Percentiles rank a stretch among this genome's conserved stretches.
phyloP scores from a whole-genome alignment of 2,888 invertebrate species.

The Podotricha telesiphe region DNA sequence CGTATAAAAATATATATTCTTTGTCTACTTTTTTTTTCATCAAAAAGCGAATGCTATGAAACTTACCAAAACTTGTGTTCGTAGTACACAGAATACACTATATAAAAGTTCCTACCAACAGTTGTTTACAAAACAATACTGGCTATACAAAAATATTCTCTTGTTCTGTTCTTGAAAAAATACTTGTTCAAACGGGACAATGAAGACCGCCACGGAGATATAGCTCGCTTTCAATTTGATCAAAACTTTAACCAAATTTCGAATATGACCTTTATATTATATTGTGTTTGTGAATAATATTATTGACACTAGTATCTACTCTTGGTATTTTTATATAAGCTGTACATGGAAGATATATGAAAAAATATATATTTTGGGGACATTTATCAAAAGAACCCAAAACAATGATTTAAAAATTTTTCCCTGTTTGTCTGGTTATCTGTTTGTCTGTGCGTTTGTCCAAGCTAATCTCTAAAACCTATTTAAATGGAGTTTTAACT shows the following conservation, averaged over 20 bases:
- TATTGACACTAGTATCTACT: no score
- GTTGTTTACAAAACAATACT: slow-evolving; percentile 23
- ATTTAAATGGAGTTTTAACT: no score
- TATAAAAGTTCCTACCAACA: slow-evolving; percentile 17
- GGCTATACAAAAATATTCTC: slow-evolving; percentile 23
- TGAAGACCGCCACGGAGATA: slow-evolving; percentile 20
- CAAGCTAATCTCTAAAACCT: no score
- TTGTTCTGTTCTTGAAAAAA: slow-evolving; percentile 32
- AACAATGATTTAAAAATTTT: no score
- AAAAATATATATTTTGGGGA: no score
- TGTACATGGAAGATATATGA: no score
- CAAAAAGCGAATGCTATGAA: not conserved
- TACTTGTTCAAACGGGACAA: slow-evolving; percentile 24
- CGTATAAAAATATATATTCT: not conserved
- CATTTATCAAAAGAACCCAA: no score
- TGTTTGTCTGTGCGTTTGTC: no score
- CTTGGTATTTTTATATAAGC: no score
- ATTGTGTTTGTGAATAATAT: not conserved
- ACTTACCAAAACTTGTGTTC: slow-evolving; percentile 5
- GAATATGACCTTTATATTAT: not conserved
- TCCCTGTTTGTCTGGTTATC: no score
- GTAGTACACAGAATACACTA: slow-evolving; percentile 2
- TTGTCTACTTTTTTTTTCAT: not conserved
- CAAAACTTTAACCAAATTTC: slow-evolving; percentile 21
- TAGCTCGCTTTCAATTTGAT: slow-evolving; percentile 29